Base-by-base conservation (phyloP, 2,797 vertebrate genomes). In the Aulostomus chinensis region DNA sequence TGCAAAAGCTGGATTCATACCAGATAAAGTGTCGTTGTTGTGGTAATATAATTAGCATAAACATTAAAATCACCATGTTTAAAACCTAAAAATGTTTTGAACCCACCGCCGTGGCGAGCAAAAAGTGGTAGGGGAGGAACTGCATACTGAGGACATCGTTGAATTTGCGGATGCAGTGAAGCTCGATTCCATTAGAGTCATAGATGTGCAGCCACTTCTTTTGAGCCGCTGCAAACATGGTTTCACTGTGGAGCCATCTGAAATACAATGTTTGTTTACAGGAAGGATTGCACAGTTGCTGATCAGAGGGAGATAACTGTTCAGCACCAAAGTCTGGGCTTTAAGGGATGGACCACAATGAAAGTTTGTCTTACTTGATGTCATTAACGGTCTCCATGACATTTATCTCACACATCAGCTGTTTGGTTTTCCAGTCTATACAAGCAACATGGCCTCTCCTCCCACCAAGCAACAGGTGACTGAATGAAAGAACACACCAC, bases 171-270 rank as follows among this genome's bases (percentile, higher is more conserved):
- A 96, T 73, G 47, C 95, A 96, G 68, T 95, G 94, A 24, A 97
- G 92, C 84, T 97, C 95, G 2, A 94, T 89, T 9, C 95, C 95
- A 1, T 89, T 92, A 26, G 87, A 92, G 88, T 97, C 95, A 0
- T 96, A 96, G 29, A 97, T 90, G 36, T 95, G 75, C 4, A 96
- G 89, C 95, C 95, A 97, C 64, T 92, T 93, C 73, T 92, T 93
- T 89, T 96, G 94, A 41, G 95, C 93, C 11, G 93, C 94, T 0
- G 95, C 94, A 9, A 93, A 92, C 91, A 96, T 92, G 0, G 75
- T 50, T 70, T 96, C 93, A 0, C 75, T 90, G 57, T 97, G 95
- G 14, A 97, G 89, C 91, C 95, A 97, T 76, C 95, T 96, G 35
- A 4, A 59, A 4, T 2, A 9, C 9, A 20, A 7, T 42, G 9